Conservation (phyloP, 1,140 invertebrate genomes). For the Mamestra configurata region DNA sequence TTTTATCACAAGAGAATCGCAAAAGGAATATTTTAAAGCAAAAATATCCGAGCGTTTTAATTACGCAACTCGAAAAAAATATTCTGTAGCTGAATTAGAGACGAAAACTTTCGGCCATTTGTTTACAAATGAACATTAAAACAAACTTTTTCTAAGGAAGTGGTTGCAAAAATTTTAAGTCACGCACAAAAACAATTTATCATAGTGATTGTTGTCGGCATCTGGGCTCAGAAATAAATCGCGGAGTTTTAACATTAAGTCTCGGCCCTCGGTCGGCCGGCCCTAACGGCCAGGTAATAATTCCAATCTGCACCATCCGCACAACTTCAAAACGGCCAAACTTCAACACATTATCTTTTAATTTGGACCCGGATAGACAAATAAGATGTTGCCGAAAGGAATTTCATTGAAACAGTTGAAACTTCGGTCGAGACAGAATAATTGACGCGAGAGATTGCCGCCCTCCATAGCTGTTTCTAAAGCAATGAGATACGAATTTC, state of each 20-base stretch:
- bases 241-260: slow-evolving; percentile 77
- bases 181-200: slow-evolving; percentile 71
- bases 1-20: slow-evolving; percentile 10
- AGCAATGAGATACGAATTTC: slow-evolving; percentile 80
- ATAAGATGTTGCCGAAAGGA: slow-evolving; percentile 68
- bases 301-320: slow-evolving; percentile 76
- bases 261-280: slow-evolving; percentile 61
- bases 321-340: slow-evolving; percentile 77
- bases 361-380: slow-evolving; percentile 70
- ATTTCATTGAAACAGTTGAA: slow-evolving; percentile 68
- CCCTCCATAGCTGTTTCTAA: slow-evolving; percentile 70
- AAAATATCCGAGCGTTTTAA: slow-evolving; percentile 32
- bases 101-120: slow-evolving; percentile 33
- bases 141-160: slow-evolving; percentile 54
- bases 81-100: slow-evolving; percentile 32
- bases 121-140: slow-evolving; percentile 50
- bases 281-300: slow-evolving; percentile 78
- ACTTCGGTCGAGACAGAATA: slow-evolving; percentile 71
- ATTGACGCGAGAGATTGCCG: slow-evolving; percentile 71
- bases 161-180: slow-evolving; percentile 68
- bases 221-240: slow-evolving; percentile 79
- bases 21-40: slow-evolving; percentile 24
- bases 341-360: slow-evolving; percentile 81
- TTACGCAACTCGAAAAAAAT: slow-evolving; percentile 32
- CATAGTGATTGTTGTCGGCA: slow-evolving; percentile 78